phyloP scores from a whole-genome alignment of 2,113 vertebrate genomes.

The Tringa solitaria region DNA sequence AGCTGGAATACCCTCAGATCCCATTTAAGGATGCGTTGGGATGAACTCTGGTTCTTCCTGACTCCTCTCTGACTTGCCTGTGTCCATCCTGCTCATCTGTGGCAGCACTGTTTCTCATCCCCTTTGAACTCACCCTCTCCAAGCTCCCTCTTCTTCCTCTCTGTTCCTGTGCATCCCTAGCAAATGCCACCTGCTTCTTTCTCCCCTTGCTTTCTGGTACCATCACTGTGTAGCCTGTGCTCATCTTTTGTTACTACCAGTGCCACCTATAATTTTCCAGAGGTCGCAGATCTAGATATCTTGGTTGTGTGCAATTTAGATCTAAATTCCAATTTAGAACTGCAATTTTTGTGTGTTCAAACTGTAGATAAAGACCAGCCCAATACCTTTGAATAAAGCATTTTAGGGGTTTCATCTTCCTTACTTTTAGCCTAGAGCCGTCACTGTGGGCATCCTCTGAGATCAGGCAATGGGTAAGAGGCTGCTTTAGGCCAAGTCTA shows the following conservation, averaged over 20 bases:
- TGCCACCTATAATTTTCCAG: background rate
- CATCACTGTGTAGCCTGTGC: fast-evolving
- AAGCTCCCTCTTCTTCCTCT: background rate
- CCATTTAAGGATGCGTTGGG: background rate
- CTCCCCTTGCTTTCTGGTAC: background rate
- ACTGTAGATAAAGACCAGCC: background rate
- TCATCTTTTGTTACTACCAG: background rate
- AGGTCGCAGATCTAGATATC: background rate
- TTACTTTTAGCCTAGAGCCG: background rate
- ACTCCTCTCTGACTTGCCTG: background rate
- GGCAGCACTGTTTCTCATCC: background rate
- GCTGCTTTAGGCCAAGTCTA: background rate
- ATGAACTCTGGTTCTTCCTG: background rate
- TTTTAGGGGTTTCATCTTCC: background rate
- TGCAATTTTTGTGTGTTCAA: background rate
- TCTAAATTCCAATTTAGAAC: background rate
- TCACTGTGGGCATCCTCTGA: background rate
- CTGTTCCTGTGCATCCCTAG: background rate
- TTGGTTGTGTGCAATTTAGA: background rate
- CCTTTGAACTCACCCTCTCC: background rate
- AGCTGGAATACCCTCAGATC: background rate
- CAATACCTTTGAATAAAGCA: background rate
- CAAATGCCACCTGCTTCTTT: background rate
- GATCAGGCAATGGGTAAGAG: background rate
- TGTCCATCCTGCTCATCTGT: background rate